Evolutionary conservation across 2,113 vertebrate genomes (phyloP).

Genomic region (Platichthys stellatus): DNA sequence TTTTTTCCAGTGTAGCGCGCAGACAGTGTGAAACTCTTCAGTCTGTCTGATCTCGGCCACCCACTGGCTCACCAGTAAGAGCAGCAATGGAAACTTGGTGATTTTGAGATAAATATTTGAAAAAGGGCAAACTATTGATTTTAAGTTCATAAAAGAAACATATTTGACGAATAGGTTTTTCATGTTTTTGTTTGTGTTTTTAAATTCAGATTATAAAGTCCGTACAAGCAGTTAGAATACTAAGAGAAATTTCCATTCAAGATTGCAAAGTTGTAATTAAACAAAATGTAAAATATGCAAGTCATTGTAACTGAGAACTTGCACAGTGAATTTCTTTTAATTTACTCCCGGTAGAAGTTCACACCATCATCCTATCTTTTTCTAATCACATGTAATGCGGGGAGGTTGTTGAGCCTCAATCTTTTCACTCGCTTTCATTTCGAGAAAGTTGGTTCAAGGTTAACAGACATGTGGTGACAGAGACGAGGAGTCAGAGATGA

Average conservation of each 20-base stretch:
- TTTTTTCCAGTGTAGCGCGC: neutral
- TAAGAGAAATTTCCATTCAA: no score
- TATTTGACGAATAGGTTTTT: neutral
- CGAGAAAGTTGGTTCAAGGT: constrained; percentile 38
- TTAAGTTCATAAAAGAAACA: no score
- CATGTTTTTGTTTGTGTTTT: neutral
- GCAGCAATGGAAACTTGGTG: neutral
- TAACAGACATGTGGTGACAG: constrained; percentile 28
- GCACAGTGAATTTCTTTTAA: neutral
- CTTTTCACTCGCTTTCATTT: neutral
- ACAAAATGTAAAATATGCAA: neutral
- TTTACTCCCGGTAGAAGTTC: constrained; percentile 4
- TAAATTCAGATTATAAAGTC: neutral
- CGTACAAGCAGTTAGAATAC: neutral
- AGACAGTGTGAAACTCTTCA: neutral
- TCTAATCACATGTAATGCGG: neutral
- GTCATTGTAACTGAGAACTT: neutral
- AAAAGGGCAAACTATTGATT: no score
- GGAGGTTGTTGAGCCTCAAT: neutral
- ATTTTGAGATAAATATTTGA: neutral
- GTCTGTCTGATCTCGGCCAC: neutral
- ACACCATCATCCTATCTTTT: no score
- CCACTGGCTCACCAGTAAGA: neutral
- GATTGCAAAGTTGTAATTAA: no score
- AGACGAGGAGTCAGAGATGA: constrained; percentile 21